Percentiles rank a stretch among this genome's conserved stretches.
Conservation (phyloP, 2,888 invertebrate species). For the Phoronis australis region DNA sequence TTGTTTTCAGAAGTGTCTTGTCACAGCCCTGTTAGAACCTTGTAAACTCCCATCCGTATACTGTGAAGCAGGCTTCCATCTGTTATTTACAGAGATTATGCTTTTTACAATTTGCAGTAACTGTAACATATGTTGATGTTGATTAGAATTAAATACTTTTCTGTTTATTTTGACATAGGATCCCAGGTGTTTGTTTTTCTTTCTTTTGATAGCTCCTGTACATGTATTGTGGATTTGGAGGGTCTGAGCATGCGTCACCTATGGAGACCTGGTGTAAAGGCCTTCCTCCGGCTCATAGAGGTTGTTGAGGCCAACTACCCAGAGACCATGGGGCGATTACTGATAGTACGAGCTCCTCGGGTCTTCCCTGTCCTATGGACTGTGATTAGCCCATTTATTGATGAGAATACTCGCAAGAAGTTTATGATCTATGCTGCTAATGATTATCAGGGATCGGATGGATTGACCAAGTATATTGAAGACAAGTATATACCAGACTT, state of each 20-base stretch:
- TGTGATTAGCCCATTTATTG: constrained; percentile 88
- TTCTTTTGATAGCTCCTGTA: constrained; percentile 67
- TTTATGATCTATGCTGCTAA: constrained; percentile 87
- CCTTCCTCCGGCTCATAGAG: constrained; percentile 65
- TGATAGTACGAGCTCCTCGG: constrained; percentile 85
- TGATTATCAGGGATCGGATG: constrained; percentile 76
- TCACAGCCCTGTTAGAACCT: no score
- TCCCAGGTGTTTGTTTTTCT: neutral
- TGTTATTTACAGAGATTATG: no score
- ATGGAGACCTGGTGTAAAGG: constrained; percentile 84
- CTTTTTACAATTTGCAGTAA: no score
- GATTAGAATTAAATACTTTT: no score
- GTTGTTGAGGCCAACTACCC: constrained; percentile 92
- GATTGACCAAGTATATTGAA: constrained; percentile 78
- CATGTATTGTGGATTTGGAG: constrained; percentile 84
- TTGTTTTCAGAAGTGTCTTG: no score
- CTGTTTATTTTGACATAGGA: constrained; percentile 70
- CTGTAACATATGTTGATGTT: no score
- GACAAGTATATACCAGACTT: constrained; percentile 84
- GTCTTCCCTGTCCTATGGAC: constrained; percentile 96
- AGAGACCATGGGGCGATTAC: constrained; percentile 85
- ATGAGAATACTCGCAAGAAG: constrained; percentile 86
- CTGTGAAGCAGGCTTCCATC: no score
- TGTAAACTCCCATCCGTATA: no score
- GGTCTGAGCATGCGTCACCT: constrained; percentile 92